A percentile compares a stretch with the other conserved stretches of the same genome.
phyloP scores from a whole-genome alignment of 2,888 invertebrate species.

The Perithous albicinctus region DNA sequence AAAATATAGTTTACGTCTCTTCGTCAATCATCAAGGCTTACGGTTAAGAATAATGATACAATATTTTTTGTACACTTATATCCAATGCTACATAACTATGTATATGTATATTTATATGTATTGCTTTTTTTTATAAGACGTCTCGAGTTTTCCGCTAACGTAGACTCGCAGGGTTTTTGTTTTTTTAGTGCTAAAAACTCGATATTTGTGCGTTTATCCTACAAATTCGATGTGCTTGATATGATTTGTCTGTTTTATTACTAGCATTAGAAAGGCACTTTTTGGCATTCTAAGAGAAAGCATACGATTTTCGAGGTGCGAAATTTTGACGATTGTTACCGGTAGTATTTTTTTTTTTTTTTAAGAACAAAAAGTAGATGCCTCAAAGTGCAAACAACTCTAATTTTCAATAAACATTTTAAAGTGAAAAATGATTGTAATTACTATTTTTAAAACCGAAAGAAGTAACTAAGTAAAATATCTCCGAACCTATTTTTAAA shows the following conservation, averaged over 20 bases:
- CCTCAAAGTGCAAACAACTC: too few species aligned
- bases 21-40: conserved; percentile 35
- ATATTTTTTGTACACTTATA: conserved; percentile 53
- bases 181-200: not conserved
- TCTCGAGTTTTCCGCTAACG: conserved; percentile 16
- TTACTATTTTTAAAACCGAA: too few species aligned
- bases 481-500: too few species aligned
- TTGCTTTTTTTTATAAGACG: conserved; percentile 17
- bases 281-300: not conserved
- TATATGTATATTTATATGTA: conserved; percentile 35
- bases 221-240: not conserved
- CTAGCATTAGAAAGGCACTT: not conserved
- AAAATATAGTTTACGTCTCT: conserved; percentile 9
- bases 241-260: not conserved
- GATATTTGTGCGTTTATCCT: conserved; percentile 11
- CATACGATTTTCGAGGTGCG: not conserved
- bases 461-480: too few species aligned
- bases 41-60: conserved; percentile 42
- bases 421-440: too few species aligned
- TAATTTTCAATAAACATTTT: too few species aligned
- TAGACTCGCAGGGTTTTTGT: not conserved
- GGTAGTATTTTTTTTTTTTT: too few species aligned
- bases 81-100: conserved; percentile 45
- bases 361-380: too few species aligned
- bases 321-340: not conserved